Evolutionary conservation across 2,888 invertebrate genomes (phyloP).

Genomic region (Prionchulus punctatus): DNA sequence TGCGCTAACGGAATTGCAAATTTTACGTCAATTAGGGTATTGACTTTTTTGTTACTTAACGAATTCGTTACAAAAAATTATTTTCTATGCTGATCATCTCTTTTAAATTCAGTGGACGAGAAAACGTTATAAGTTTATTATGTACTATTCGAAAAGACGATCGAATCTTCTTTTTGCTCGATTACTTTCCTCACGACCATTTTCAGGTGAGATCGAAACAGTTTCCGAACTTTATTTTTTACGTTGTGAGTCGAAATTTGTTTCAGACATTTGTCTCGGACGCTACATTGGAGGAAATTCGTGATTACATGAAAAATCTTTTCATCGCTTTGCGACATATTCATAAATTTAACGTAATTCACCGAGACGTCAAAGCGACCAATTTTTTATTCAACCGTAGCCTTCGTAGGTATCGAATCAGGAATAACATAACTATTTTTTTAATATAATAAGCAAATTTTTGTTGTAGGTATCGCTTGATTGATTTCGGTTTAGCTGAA

Average conservation of each 20-base stretch:
- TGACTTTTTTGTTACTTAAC: background rate
- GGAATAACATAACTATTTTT: background rate
- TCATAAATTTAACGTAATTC: conserved; percentile 66
- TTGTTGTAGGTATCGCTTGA: conserved; percentile 44
- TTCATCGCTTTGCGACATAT: conserved; percentile 59
- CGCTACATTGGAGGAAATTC: conserved; percentile 45
- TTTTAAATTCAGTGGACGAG: conserved; percentile 56
- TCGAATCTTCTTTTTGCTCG: conserved; percentile 72
- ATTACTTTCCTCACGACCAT: conserved; percentile 62
- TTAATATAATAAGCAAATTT: background rate
- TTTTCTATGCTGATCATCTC: no score
- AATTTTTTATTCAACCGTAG: conserved; percentile 70
- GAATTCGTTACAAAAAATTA: no score
- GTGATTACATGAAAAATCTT: conserved; percentile 61
- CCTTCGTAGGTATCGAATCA: conserved; percentile 10
- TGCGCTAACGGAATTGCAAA: conserved; percentile 61
- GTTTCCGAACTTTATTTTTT: background rate
- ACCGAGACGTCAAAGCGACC: conserved; percentile 74
- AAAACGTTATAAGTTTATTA: conserved; percentile 64
- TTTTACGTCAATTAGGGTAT: conserved; percentile 44
- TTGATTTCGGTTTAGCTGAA: conserved; percentile 77
- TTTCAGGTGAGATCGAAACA: conserved; percentile 48
- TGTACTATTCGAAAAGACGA: conserved; percentile 38
- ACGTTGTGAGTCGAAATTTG: background rate
- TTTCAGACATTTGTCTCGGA: conserved; percentile 51